phyloP scores from a whole-genome alignment of 2,797 vertebrate genomes.

The Ptychobarbus kaznakovi region DNA sequence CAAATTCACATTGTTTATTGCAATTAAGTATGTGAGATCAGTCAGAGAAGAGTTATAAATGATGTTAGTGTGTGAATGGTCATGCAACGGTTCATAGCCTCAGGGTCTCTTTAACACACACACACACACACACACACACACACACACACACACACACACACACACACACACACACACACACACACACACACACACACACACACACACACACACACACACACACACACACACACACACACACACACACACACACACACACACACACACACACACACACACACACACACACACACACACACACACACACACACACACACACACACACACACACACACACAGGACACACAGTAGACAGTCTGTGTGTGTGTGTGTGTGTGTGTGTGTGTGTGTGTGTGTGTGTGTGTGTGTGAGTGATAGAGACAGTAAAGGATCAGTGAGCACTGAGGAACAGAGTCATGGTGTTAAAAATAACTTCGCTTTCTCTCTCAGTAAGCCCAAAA shows the following conservation, averaged over 20 bases:
- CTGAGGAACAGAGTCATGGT: conserved; percentile 4
- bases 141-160: not conserved
- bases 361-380: conserved; percentile 10
- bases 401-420: conserved; percentile 26
- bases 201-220: not conserved
- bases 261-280: not conserved
- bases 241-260: not conserved
- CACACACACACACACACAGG: not conserved
- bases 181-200: not conserved
- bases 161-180: conserved; percentile 2
- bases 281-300: not conserved
- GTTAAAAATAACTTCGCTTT: conserved; percentile 49
- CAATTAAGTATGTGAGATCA: not conserved
- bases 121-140: not conserved
- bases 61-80: not conserved
- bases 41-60: not conserved
- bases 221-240: not conserved
- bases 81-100: not conserved
- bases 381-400: conserved; percentile 4
- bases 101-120: conserved; percentile 16
- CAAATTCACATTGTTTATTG: not conserved
- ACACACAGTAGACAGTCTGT: too few relatives aligned
- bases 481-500: conserved; percentile 34
- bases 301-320: not conserved
- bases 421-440: conserved; percentile 50